Evolutionary conservation across 2,797 vertebrate genomes (phyloP).

Genomic region (Enteromius trimaculatus): DNA sequence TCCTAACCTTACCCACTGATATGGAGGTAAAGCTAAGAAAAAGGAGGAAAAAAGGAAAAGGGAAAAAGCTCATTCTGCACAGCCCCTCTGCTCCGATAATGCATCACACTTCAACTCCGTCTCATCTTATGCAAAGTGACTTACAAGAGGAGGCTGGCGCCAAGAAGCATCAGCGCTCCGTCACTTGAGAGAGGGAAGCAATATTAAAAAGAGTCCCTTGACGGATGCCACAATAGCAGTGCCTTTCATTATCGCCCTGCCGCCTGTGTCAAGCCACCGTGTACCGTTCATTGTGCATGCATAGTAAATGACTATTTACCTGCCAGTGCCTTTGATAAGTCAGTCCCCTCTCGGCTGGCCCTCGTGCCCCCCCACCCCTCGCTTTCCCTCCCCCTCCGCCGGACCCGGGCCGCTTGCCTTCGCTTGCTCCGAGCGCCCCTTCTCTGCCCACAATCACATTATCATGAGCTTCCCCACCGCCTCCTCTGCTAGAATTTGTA

Average conservation of each 20-base stretch:
- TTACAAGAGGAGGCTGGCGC: conserved; percentile 85
- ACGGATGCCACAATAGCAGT: conserved; percentile 82
- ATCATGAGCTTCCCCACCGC: conserved; percentile 75
- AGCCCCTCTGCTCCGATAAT: conserved; percentile 70
- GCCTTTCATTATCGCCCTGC: conserved; percentile 86
- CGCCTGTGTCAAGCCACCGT: conserved; percentile 80
- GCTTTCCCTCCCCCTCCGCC: conserved; percentile 67
- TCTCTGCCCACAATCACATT: conserved; percentile 83
- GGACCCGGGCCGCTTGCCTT: conserved; percentile 51
- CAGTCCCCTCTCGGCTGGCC: conserved; percentile 70
- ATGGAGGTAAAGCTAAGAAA: conserved; percentile 49
- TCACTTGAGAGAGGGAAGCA: conserved; percentile 80
- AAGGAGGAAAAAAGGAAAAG: conserved; percentile 31
- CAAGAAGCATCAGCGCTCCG: conserved; percentile 80
- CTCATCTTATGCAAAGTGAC: conserved; percentile 85
- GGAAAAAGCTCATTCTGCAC: conserved; percentile 56
- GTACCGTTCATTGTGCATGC: conserved; percentile 87
- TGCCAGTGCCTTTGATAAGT: conserved; percentile 88
- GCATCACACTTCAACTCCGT: conserved; percentile 83
- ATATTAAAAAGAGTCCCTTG: conserved; percentile 77
- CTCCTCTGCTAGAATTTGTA: conserved; percentile 82
- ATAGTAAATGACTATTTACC: conserved; percentile 93
- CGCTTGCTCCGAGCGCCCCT: conserved; percentile 50
- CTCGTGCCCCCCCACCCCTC: conserved; percentile 64
- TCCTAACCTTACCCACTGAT: conserved; percentile 45